Evolutionary conservation across 92 coral and sea anemone genomes (phyloP).

Genomic region (Anthopleura xanthogrammica): DNA sequence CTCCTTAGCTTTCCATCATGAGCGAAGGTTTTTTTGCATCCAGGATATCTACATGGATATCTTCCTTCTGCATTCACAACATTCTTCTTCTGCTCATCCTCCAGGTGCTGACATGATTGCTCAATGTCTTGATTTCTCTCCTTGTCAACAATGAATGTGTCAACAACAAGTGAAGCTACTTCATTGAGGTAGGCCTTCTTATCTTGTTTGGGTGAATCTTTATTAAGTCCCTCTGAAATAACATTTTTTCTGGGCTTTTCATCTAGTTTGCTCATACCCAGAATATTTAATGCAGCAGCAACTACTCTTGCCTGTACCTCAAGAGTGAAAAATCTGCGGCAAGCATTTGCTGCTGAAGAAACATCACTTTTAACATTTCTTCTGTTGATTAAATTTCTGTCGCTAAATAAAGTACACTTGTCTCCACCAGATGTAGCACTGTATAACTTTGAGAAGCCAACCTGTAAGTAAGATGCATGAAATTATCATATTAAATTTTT

Average conservation of each 20-base stretch:
- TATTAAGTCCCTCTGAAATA: no score
- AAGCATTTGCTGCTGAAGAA: conserved; percentile 56
- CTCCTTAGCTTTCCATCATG: conserved; percentile 63
- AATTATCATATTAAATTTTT: no score
- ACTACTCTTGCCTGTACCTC: conserved; percentile 37
- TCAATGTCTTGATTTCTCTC: conserved; percentile 39
- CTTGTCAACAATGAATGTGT: conserved; percentile 53
- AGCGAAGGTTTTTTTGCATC: conserved; percentile 54
- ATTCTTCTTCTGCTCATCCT: conserved; percentile 37
- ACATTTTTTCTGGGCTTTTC: no score
- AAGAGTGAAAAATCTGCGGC: conserved; percentile 50
- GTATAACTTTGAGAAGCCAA: no score
- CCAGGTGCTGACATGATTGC: conserved; percentile 28
- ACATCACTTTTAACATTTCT: conserved; percentile 62
- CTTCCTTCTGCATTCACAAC: conserved; percentile 41
- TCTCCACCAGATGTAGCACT: no score
- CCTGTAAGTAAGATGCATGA: no score
- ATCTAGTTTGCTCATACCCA: no score
- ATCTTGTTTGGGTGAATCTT: conserved; percentile 20
- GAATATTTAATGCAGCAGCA: no score
- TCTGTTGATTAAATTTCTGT: conserved; percentile 49
- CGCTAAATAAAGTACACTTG: conserved; percentile 35
- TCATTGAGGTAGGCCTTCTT: conserved; percentile 45
- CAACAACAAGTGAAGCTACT: conserved; percentile 59
- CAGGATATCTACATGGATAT: conserved; percentile 60